Base-by-base conservation (phyloP, 92 coral and sea anemone genomes). In the Parazoanthus darwini region DNA sequence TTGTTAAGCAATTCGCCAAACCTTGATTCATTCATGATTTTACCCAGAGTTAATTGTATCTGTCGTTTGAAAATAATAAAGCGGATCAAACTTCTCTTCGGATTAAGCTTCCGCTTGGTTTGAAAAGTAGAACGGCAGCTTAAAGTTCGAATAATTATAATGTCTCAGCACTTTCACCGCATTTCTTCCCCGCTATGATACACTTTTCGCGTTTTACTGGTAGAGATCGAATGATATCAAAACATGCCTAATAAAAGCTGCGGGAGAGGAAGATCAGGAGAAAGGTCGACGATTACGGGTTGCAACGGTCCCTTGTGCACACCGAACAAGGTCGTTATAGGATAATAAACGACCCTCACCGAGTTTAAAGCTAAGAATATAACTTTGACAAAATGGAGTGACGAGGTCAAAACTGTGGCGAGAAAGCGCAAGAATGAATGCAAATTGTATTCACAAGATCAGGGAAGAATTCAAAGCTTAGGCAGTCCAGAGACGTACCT, bases 191-290 rank as follows among this genome's bases (percentile, higher is more conserved):
- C 51, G 54, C 79, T 76, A 76, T 37, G 25, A 38, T 39, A 37
- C 39, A 22, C 72, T 18, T 14, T 59, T 36, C 72, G 48, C 11
- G 46, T 36, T 36, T 81, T 66, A 23, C 72, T 81, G 42, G 44
- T 36, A 22, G 23, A 54, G 39, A 81, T 81, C 85, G 54, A 58
- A 35, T 81, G 85, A 58, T 81, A 81, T 81, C 85, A 81, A 81
- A 81, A 81, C 85, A 81, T 18, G 25, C 8, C 63, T 20, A 74
- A 81, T 81, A 81, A 63, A 80, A 58, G 33, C 85, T 36, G 68
- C 85, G 44, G 85, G 85, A 81, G 85, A 81, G 46, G 48, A 26
- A 14, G 73, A 23, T 20, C 29, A 37, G 48, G 63, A 81, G 68
- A 20, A 39, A 56, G 50, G 50, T 58, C 51, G 54, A 81, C 9